phyloP scores from a whole-genome alignment of 2,113 vertebrate genomes.

The Microcebus tavaratra region DNA sequence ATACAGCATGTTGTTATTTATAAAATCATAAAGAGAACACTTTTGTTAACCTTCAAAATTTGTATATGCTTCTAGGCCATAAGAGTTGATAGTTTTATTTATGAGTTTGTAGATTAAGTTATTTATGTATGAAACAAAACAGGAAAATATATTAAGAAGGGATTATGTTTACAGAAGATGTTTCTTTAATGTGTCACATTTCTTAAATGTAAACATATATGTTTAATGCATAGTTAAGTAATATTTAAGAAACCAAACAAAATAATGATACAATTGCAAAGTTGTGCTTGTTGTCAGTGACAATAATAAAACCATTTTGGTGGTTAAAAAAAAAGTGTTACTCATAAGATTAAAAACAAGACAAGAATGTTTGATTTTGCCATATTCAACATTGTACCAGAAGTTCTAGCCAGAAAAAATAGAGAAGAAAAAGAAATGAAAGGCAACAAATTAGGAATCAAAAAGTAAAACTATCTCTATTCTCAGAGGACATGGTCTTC shows the following conservation, averaged over 20 bases:
- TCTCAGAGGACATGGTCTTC: background rate
- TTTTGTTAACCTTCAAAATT: too few relatives aligned
- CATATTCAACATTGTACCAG: background rate
- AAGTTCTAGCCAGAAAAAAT: background rate
- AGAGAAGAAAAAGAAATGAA: background rate
- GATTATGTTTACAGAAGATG: conserved; percentile 37
- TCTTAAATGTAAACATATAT: conserved; percentile 71
- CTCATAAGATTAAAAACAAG: background rate
- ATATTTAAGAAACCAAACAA: conserved; percentile 53
- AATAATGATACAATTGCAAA: conserved; percentile 29
- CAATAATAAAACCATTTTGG: conserved; percentile 70
- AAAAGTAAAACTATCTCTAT: background rate
- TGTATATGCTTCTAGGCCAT: too few relatives aligned
- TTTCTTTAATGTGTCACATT: conserved; percentile 54
- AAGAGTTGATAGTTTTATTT: too few relatives aligned
- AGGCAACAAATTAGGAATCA: background rate
- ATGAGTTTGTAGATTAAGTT: too few relatives aligned
- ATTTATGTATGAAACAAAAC: too few relatives aligned
- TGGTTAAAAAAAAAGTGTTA: background rate
- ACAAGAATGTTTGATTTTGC: background rate
- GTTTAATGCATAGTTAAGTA: conserved; percentile 67
- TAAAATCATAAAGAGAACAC: too few relatives aligned
- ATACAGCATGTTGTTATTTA: too few relatives aligned
- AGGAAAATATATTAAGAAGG: conserved; percentile 43
- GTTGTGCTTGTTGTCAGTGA: conserved; percentile 29